phyloP scores from a whole-genome alignment of 2,888 invertebrate genomes.

The Eupithecia subfuscata region DNA sequence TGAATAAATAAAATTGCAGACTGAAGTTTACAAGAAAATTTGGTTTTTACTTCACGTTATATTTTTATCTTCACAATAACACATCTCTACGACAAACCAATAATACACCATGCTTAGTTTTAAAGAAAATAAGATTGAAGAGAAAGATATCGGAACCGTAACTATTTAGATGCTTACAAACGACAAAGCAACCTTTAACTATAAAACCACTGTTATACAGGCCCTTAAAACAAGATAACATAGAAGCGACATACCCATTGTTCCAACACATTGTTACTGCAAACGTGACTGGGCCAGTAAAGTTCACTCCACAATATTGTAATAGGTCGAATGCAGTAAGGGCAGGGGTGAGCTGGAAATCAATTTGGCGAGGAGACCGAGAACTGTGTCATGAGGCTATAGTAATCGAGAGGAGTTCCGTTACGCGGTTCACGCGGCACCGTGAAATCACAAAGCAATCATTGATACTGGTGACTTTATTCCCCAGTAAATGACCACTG shows the following conservation, averaged over 20 bases:
- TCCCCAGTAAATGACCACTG: conserved; percentile 56
- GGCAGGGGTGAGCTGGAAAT: conserved; percentile 64
- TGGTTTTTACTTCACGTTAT: too few species aligned
- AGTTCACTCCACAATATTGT: conserved; percentile 42
- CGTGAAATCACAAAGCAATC: conserved; percentile 77
- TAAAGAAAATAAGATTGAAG: neutral
- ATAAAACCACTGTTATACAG: conserved; percentile 10
- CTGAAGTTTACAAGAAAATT: too few species aligned
- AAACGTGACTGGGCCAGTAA: conserved; percentile 48
- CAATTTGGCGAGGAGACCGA: conserved; percentile 66
- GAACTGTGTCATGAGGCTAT: conserved; percentile 79
- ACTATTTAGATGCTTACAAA: neutral
- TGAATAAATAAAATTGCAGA: too few species aligned
- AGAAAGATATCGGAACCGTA: neutral
- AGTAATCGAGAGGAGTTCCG: conserved; percentile 70
- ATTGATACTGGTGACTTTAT: conserved; percentile 67
- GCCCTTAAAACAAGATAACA: conserved; percentile 29
- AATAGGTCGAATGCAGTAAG: conserved; percentile 45
- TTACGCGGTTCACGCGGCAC: conserved; percentile 72
- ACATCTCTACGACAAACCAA: neutral
- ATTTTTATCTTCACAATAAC: too few species aligned
- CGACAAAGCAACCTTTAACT: conserved; percentile 1
- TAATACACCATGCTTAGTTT: neutral
- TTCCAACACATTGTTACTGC: conserved; percentile 41
- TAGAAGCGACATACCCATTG: conserved; percentile 37